Conservation (phyloP, 2,113 vertebrate genomes). For the Amblyopsis rosae region DNA sequence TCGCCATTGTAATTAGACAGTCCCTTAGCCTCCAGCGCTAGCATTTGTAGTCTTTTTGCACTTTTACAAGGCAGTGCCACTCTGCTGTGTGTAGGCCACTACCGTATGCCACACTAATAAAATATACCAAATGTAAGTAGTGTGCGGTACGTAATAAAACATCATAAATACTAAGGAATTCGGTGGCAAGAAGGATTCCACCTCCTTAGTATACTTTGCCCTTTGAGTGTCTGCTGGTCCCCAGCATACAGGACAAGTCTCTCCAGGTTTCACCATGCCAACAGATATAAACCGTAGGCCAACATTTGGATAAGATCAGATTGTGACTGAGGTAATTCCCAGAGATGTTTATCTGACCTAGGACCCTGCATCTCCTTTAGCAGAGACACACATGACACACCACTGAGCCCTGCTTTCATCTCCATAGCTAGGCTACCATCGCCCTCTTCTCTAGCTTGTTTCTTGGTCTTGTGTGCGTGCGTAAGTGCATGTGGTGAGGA, state of each 20-base stretch:
- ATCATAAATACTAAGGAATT: no score
- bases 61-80: no score
- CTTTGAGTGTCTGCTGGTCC: conserved; percentile 15
- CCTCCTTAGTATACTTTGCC: background rate
- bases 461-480: background rate
- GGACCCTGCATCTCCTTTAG: conserved; percentile 41
- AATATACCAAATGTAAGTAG: no score
- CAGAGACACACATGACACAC: conserved; percentile 46
- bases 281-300: conserved; percentile 53
- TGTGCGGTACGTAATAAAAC: no score
- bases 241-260: conserved; percentile 7
- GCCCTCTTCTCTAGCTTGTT: conserved; percentile 2
- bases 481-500: background rate
- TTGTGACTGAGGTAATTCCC: conserved; percentile 65
- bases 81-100: no score
- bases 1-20: no score
- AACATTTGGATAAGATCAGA: conserved; percentile 62
- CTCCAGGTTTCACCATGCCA: conserved; percentile 39
- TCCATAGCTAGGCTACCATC: background rate
- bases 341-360: conserved; percentile 52
- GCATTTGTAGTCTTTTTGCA: no score
- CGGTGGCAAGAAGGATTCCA: no score
- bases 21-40: no score
- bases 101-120: no score
- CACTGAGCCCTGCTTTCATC: conserved; percentile 25